These are phyloP conservation scores for Rhea pennata DNA, from an alignment of 2,113 vertebrate species.

Conservation along the genomic window DNA sequence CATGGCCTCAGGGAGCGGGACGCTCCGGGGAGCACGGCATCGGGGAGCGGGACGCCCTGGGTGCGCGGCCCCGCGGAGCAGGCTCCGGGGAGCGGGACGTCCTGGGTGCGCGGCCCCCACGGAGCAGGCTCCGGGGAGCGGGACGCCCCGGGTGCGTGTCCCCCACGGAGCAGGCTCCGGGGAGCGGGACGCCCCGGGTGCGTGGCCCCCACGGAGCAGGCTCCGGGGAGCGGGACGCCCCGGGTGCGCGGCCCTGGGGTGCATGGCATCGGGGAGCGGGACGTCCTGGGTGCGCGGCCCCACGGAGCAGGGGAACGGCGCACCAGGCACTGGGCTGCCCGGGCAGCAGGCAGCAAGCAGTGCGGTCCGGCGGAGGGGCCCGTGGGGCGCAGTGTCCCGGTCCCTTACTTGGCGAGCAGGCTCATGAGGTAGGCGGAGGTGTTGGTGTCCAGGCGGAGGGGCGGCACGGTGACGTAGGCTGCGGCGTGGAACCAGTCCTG, in stretches of 20 bases:
- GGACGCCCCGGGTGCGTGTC: not conserved
- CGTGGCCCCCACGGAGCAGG: too few species aligned
- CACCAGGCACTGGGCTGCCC: not conserved
- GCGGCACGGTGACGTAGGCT: constrained; percentile 92
- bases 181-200: not conserved
- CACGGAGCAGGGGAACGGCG: rapidly evolving
- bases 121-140: too few species aligned
- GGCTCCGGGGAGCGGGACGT: not conserved
- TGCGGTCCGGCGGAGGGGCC: not conserved
- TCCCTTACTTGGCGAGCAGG: constrained; percentile 92
- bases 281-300: not conserved
- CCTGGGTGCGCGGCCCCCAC: rapidly evolving
- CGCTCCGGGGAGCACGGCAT: too few species aligned
- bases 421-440: constrained; percentile 95
- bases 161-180: too few species aligned
- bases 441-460: constrained; percentile 92
- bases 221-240: not conserved
- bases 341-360: rapidly evolving
- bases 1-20: not conserved
- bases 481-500: constrained; percentile 96
- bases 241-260: too few species aligned
- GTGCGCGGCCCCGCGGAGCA: not conserved
- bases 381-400: rapidly evolving
- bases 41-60: too few species aligned
- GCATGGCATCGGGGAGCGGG: not conserved